phyloP scores from a whole-genome alignment of 2,113 vertebrate genomes.

The Nothobranchius furzeri region DNA sequence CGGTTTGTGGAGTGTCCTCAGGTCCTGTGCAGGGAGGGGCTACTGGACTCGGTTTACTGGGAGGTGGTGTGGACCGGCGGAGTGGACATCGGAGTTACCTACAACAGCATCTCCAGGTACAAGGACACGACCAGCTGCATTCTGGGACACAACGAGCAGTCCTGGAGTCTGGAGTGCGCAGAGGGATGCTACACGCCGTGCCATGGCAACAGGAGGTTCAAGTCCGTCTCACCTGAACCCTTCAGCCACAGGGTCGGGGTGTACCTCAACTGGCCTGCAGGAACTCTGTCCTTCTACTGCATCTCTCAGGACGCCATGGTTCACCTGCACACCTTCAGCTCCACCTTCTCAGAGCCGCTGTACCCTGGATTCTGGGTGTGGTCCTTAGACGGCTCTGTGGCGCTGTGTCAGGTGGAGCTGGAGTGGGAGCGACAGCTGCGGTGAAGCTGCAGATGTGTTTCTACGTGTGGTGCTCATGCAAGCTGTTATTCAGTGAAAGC shows the following conservation, averaged over 20 bases:
- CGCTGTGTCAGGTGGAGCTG: conserved; percentile 54
- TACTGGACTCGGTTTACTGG: conserved; percentile 65
- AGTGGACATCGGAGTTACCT: conserved; percentile 54
- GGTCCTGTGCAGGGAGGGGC: conserved; percentile 66
- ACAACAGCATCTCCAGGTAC: conserved; percentile 50
- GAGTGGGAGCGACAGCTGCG: conserved; percentile 55
- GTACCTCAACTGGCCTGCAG: conserved; percentile 44
- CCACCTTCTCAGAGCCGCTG: conserved; percentile 54
- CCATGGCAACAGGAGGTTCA: conserved; percentile 39
- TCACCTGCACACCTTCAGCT: conserved; percentile 63
- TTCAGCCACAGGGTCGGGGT: conserved; percentile 56
- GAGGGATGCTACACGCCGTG: conserved; percentile 50
- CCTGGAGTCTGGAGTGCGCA: conserved; percentile 69
- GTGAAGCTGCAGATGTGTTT: conserved; percentile 24
- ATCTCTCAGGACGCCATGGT: conserved; percentile 51
- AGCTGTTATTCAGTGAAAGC: no score
- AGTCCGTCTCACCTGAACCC: conserved; percentile 21
- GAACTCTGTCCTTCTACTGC: conserved; percentile 60
- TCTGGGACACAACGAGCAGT: conserved; percentile 50
- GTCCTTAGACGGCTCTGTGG: conserved; percentile 37
- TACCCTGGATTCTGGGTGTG: conserved; percentile 68
- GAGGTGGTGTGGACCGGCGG: conserved; percentile 64
- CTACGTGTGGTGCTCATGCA: no score
- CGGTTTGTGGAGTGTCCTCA: conserved; percentile 57
- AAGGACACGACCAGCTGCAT: conserved; percentile 32